Conservation (phyloP, 2,113 vertebrate genomes). For the Petrocephalus zakoni region DNA sequence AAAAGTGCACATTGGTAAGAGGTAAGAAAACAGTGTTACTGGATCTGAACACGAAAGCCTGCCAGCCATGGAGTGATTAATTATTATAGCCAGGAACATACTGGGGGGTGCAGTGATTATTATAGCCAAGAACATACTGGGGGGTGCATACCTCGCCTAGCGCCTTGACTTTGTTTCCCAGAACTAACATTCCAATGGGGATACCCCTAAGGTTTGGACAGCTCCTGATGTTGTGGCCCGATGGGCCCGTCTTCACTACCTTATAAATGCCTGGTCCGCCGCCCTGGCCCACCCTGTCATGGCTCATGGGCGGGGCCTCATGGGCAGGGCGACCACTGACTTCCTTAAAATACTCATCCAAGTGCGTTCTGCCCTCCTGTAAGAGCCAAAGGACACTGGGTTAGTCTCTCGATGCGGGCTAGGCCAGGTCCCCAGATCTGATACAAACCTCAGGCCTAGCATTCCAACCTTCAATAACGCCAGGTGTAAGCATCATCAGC, state of each 20-base stretch:
- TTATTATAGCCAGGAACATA: conserved; percentile 73
- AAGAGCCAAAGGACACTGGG: conserved; percentile 64
- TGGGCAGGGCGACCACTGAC: conserved; percentile 84
- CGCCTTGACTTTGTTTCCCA: conserved; percentile 99
- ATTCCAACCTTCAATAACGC: not conserved
- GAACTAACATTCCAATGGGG: conserved; percentile 99
- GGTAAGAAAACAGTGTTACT: conserved; percentile 34
- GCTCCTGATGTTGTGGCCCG: conserved; percentile 99
- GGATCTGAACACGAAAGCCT: conserved; percentile 30
- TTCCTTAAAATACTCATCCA: conserved; percentile 92
- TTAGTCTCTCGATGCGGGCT: conserved; percentile 38
- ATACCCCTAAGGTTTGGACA: conserved; percentile 99
- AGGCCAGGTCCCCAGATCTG: conserved; percentile 8
- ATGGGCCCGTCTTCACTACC: conserved; percentile 99
- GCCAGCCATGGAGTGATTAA: conserved; percentile 66
- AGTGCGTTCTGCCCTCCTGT: conserved; percentile 87
- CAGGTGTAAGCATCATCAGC: not conserved
- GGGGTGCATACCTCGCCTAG: conserved; percentile 98
- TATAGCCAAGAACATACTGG: conserved; percentile 72
- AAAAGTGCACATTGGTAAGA: conserved; percentile 27
- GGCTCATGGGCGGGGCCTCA: conserved; percentile 77
- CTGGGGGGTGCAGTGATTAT: no score
- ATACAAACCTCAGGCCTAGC: not conserved
- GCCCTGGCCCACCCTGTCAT: conserved; percentile 80
- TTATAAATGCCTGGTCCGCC: conserved; percentile 97